Percentiles rank a stretch among this genome's conserved stretches.
Evolutionary conservation across 2,797 vertebrate species (phyloP).

Genomic region (Remorina albescens): DNA sequence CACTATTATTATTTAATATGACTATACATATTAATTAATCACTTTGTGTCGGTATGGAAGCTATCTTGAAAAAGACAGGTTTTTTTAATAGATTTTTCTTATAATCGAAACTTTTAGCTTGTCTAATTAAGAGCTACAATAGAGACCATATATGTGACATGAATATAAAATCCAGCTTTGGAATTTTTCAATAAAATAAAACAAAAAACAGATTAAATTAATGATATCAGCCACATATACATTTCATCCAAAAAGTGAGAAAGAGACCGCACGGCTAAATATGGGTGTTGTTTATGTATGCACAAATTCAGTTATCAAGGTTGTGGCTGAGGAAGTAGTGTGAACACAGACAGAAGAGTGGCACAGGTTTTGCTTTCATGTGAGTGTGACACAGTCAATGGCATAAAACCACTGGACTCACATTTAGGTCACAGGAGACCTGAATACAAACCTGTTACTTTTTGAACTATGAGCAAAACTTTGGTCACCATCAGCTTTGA

Average conservation of each 20-base stretch:
- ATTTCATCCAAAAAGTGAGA: background rate
- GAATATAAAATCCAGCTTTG: background rate
- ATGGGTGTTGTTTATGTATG: background rate
- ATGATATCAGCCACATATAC: background rate
- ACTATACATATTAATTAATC: too few relatives aligned
- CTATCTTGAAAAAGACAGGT: too few relatives aligned
- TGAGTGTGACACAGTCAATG: slow-evolving; percentile 1
- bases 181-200: background rate
- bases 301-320: slow-evolving; percentile 4
- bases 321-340: slow-evolving; percentile 13
- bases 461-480: background rate
- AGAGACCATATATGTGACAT: background rate
- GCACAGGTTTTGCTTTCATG: slow-evolving; percentile 5
- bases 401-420: slow-evolving; percentile 1
- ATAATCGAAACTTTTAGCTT: too few relatives aligned
- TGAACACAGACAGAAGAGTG: background rate
- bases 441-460: background rate
- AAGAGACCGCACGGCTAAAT: background rate
- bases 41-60: background rate
- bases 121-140: too few relatives aligned
- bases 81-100: too few relatives aligned
- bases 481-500: slow-evolving; percentile 14
- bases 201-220: background rate
- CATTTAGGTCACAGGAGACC: slow-evolving; percentile 5
- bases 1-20: background rate